A percentile compares a stretch with the other conserved stretches of the same genome.
phyloP scores from a whole-genome alignment of 2,797 vertebrate genomes.

The Bradypodion ventrale region DNA sequence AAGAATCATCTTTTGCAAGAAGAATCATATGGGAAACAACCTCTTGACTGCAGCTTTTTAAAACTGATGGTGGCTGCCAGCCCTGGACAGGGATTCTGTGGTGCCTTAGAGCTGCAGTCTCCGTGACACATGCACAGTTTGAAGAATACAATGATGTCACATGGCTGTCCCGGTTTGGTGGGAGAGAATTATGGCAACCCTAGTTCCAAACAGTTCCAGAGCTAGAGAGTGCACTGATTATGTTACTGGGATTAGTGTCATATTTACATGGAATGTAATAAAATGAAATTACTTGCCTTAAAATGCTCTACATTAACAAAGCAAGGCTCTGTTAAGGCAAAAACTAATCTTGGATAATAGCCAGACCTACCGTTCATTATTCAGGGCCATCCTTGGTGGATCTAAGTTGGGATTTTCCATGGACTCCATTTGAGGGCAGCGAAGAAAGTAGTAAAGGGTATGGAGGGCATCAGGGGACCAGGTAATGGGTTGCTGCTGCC shows the following conservation, averaged over 20 bases:
- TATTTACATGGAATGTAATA: conserved; percentile 40
- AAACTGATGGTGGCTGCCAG: too few relatives aligned
- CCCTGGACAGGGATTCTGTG: too few relatives aligned
- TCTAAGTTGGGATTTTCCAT: conserved; percentile 93
- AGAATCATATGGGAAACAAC: too few relatives aligned
- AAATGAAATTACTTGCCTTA: neutral
- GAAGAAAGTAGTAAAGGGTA: conserved; percentile 95
- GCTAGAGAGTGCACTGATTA: conserved; percentile 29
- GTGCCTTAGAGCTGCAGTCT: too few relatives aligned
- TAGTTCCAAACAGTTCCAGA: conserved; percentile 52
- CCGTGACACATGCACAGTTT: too few relatives aligned
- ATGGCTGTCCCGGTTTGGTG: too few relatives aligned
- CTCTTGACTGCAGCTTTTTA: too few relatives aligned
- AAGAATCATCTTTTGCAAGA: too few relatives aligned
- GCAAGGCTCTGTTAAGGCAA: neutral
- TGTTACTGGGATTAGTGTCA: conserved; percentile 47
- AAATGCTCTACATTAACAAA: neutral
- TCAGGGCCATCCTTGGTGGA: conserved; percentile 84
- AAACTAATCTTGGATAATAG: neutral
- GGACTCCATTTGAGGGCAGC: conserved; percentile 91
- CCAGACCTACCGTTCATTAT: conserved; percentile 80
- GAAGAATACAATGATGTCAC: too few relatives aligned
- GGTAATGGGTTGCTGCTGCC: conserved; percentile 80
- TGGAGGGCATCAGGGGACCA: conserved; percentile 92
- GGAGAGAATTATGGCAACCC: too few relatives aligned